Evolutionary conservation across 1,140 invertebrate genomes (phyloP).

Genomic region (Lasioglossum albipes): DNA sequence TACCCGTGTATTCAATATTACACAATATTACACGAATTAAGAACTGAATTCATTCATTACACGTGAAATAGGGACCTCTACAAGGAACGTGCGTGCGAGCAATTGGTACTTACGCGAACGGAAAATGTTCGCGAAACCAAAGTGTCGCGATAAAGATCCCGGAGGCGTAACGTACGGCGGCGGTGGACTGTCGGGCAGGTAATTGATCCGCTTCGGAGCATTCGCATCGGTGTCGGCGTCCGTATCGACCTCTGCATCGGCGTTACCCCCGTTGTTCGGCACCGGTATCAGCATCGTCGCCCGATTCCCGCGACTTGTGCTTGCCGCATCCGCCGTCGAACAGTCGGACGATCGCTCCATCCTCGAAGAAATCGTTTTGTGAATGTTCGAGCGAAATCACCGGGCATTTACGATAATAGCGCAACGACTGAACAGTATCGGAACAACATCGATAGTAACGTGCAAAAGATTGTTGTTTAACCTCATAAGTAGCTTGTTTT

Average conservation of each 20-base stretch:
- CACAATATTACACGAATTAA: no score
- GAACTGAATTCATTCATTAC: no score
- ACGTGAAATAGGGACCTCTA: no score
- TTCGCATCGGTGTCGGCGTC: no score
- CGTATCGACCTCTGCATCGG: not conserved
- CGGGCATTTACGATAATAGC: no score
- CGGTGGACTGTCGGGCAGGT: conserved; percentile 73
- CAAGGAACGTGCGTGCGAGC: no score
- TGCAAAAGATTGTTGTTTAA: no score
- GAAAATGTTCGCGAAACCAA: conserved; percentile 38
- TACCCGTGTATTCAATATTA: no score
- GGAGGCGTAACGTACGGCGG: conserved; percentile 76
- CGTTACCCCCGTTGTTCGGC: not conserved
- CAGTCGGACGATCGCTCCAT: not conserved
- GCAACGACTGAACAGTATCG: no score
- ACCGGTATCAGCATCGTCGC: conserved; percentile 10
- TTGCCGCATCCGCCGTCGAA: conserved; percentile 1
- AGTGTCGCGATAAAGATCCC: conserved; percentile 63
- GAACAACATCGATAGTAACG: no score
- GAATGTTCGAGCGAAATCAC: not conserved
- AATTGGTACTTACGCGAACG: conserved; percentile 49
- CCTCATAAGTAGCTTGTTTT: no score
- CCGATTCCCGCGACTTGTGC: conserved; percentile 46
- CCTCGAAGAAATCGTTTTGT: not conserved
- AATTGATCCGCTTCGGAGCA: not conserved